phyloP scores from a whole-genome alignment of 2,888 invertebrate species.

The Patella depressa region DNA sequence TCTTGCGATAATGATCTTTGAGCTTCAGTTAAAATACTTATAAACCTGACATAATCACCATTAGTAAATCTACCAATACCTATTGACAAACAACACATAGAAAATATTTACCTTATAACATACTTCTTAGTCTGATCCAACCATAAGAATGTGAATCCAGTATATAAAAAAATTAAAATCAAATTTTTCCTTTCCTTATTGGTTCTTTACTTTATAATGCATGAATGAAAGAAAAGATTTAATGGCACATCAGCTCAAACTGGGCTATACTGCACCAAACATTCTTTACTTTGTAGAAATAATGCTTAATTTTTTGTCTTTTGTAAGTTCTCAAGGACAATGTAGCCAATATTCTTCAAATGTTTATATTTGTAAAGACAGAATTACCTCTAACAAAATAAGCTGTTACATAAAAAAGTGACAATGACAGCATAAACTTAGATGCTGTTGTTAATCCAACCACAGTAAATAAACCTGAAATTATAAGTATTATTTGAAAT shows the following conservation, averaged over 20 bases:
- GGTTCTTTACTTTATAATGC: no score
- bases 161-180: no score
- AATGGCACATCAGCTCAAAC: no score
- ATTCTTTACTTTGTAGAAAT: no score
- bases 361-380: not conserved
- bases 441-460: conserved; percentile 49
- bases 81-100: conserved; percentile 23
- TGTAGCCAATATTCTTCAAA: not conserved
- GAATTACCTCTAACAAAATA: conserved; percentile 52
- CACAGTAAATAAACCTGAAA: conserved; percentile 51
- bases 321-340: not conserved
- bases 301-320: no score
- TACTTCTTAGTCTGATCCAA: no score
- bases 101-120: not conserved
- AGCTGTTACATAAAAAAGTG: conserved; percentile 49
- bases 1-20: conserved; percentile 42
- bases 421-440: conserved; percentile 47
- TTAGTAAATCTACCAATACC: conserved; percentile 55
- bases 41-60: conserved; percentile 53
- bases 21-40: conserved; percentile 45
- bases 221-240: no score
- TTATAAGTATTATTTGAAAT: not conserved
- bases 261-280: no score
- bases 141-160: no score
- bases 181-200: no score